A percentile compares a stretch with the other conserved stretches of the same genome.
phyloP scores from a whole-genome alignment of 2,888 invertebrate species.

The Nomada lathburiana region DNA sequence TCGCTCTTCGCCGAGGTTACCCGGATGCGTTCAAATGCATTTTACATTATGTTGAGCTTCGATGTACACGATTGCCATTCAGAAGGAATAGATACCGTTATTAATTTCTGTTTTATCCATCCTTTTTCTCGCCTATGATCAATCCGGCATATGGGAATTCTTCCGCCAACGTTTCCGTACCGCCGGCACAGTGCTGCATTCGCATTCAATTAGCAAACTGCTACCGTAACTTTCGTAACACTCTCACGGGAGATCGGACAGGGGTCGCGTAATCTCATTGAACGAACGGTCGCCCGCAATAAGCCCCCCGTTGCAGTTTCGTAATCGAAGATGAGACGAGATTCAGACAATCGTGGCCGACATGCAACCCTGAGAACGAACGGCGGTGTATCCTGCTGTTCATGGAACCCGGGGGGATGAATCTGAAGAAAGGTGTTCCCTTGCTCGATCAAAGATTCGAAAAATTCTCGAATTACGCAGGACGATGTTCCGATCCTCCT shows the following conservation, averaged over 20 bases:
- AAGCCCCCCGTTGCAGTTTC: not conserved
- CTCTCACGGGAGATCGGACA: not conserved
- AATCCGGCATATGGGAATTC: conserved; percentile 31
- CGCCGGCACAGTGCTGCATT: not conserved
- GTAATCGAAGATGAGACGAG: not conserved
- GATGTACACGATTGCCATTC: conserved; percentile 48
- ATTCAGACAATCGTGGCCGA: not conserved
- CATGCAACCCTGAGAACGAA: conserved; percentile 4
- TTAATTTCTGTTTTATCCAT: conserved; percentile 50
- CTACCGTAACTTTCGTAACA: not conserved
- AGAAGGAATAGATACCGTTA: conserved; percentile 47
- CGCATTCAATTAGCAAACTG: not conserved
- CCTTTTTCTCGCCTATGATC: conserved; percentile 43
- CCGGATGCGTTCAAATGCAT: conserved; percentile 56
- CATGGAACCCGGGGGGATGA: conserved; percentile 57
- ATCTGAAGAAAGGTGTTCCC: conserved; percentile 52
- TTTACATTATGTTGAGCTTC: conserved; percentile 45
- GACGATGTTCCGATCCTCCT: conserved; percentile 32
- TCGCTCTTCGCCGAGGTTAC: conserved; percentile 25
- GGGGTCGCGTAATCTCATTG: not conserved
- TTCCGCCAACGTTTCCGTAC: conserved; percentile 26
- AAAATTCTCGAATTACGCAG: conserved; percentile 74
- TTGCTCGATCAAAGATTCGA: conserved; percentile 54
- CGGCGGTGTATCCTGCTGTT: conserved; percentile 57
- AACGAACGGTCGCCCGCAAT: not conserved